Conservation (phyloP, 2,113 vertebrate genomes). For the Onychostoma macrolepis region DNA sequence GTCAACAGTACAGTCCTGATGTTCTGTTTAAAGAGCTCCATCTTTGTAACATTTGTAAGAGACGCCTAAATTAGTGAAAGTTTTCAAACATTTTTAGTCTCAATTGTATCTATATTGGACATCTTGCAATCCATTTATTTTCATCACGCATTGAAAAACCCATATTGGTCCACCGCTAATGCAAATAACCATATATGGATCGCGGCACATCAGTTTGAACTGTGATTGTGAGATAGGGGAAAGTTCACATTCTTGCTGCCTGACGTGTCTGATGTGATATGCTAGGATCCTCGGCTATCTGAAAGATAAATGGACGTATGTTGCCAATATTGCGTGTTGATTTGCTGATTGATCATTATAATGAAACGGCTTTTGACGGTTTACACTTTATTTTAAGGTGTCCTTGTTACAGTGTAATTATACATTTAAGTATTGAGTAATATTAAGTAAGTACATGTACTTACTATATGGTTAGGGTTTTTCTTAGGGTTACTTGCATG, state of each 20-base stretch:
- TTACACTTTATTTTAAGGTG: neutral
- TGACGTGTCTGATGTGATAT: constrained; percentile 20
- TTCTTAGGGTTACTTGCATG: no score
- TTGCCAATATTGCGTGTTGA: neutral
- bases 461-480: no score
- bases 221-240: constrained; percentile 15
- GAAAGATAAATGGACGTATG: constrained; percentile 5
- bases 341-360: constrained; percentile 21
- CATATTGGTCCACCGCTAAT: neutral
- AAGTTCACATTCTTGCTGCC: constrained; percentile 38
- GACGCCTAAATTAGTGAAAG: neutral
- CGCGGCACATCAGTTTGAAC: neutral
- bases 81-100: neutral
- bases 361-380: neutral
- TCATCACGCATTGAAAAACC: neutral
- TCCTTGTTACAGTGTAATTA: no score
- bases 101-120: neutral
- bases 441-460: no score
- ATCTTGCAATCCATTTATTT: neutral
- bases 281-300: neutral
- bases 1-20: neutral
- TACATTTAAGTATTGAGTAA: no score
- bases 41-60: neutral
- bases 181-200: constrained; percentile 15
- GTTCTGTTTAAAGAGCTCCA: neutral